Percentiles rank a stretch among this genome's conserved stretches.
Conservation (phyloP, 2,797 vertebrate species). For the Acridotheres tristis region DNA sequence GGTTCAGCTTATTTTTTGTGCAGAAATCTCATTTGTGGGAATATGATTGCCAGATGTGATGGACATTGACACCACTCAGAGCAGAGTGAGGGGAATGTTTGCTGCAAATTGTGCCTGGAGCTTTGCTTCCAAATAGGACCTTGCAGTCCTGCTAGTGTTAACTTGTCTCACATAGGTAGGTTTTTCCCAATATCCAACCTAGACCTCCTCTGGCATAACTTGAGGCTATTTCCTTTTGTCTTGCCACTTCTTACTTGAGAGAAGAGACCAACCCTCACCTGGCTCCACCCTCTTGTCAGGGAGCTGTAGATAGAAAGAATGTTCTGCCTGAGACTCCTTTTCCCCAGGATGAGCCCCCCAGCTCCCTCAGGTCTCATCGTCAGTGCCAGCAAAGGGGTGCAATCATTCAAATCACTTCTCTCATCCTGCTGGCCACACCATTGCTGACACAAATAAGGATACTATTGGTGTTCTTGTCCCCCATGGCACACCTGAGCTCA, state of each 20-base stretch:
- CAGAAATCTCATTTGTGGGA: background rate
- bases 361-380: background rate
- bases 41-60: background rate
- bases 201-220: background rate
- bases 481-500: background rate
- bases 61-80: background rate
- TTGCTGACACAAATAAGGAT: background rate
- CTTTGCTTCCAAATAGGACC: background rate
- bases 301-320: background rate
- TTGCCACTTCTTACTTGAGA: background rate
- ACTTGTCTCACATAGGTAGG: background rate
- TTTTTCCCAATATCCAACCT: background rate
- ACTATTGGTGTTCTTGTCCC: background rate
- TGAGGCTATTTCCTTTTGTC: background rate
- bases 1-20: background rate
- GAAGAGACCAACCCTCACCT: background rate
- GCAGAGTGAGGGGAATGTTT: background rate
- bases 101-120: background rate
- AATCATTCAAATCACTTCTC: background rate
- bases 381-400: background rate
- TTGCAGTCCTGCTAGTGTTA: background rate
- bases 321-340: background rate
- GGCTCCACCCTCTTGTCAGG: background rate
- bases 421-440: background rate
- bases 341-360: background rate